Percentiles rank a stretch among this genome's conserved stretches.
Conservation (phyloP, 2,113 vertebrate species). For the Bos taurus region ARS-UCD2.0 NC_037348.1:14537501-14538000, state of each 20-base stretch:
- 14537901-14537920: not conserved
- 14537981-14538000: not conserved
- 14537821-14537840: not conserved
- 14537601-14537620: not conserved
- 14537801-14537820: not conserved
- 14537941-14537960: not conserved
- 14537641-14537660: not conserved
- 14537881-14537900: not conserved
- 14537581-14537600: not conserved
- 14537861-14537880: not conserved
- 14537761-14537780: not conserved
- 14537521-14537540: not conserved
- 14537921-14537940: not conserved
- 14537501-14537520: not conserved
- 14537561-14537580: not conserved
- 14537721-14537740: not conserved
- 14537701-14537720: not conserved
- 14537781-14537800: not conserved
- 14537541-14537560: not conserved
- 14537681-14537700: not conserved
- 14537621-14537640: not conserved
- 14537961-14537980: not conserved
- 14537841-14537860: fast-evolving
- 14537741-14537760: not conserved
- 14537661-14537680: not conserved